Evolutionary conservation across 2,113 vertebrate species (phyloP).

Genomic region (Cavia aperea): DNA sequence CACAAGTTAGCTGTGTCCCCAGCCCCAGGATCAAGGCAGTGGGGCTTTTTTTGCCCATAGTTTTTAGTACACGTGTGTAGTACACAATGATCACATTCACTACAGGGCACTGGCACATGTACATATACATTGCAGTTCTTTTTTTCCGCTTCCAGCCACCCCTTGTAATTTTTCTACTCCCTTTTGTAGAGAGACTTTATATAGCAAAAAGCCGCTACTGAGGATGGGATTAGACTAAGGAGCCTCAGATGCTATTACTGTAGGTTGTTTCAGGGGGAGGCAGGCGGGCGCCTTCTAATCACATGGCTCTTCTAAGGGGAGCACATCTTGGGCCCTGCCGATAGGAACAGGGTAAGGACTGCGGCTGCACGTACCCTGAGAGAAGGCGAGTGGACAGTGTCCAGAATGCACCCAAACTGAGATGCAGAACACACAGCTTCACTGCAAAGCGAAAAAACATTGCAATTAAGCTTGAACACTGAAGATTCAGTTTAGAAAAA

Average conservation of each 20-base stretch:
- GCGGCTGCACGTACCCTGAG: neutral
- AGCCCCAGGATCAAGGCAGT: neutral
- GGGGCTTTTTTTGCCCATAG: rapidly evolving
- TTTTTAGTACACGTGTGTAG: neutral
- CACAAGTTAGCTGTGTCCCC: neutral
- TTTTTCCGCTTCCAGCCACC: neutral
- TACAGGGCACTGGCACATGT: neutral
- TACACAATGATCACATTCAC: neutral
- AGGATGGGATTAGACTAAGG: neutral
- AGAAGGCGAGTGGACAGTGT: neutral
- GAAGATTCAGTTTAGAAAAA: neutral
- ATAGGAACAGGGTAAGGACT: neutral
- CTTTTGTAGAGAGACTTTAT: neutral
- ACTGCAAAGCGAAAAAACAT: neutral
- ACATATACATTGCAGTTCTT: neutral
- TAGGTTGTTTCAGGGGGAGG: neutral
- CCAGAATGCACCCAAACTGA: neutral
- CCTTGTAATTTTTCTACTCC: neutral
- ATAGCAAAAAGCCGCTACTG: neutral
- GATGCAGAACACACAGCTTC: neutral
- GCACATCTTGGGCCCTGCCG: neutral
- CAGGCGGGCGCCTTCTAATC: neutral
- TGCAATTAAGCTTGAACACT: neutral
- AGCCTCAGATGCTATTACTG: neutral
- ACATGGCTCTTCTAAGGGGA: neutral